Evolutionary conservation across 2,888 invertebrate genomes (phyloP).

Genomic region (Bruchidius siliquastri): DNA sequence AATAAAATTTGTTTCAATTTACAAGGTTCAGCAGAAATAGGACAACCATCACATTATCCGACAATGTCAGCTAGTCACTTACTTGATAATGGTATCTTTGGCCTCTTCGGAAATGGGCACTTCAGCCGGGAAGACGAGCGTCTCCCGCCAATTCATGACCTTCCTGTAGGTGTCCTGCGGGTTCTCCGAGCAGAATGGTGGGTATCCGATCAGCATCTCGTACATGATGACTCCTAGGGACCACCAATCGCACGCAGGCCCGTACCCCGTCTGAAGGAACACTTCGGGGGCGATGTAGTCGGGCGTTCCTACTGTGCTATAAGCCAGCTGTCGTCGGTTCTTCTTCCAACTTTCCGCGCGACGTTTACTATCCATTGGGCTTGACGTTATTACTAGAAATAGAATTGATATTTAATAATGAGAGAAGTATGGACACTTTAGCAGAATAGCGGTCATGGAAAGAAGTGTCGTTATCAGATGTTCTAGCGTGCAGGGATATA

Average conservation of each 20-base stretch:
- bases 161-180: constrained; percentile 95
- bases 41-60: too few relatives aligned
- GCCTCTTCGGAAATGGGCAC: constrained; percentile 99
- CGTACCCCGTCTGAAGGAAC: constrained; percentile 96
- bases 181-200: constrained; percentile 98
- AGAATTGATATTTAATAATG: neutral
- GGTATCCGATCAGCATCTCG: constrained; percentile 99
- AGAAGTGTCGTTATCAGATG: too few relatives aligned
- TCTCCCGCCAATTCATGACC: constrained; percentile 99
- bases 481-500: too few relatives aligned
- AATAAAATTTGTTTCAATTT: too few relatives aligned
- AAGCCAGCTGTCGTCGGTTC: constrained; percentile 90
- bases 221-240: constrained; percentile 99
- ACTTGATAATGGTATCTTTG: constrained; percentile 79
- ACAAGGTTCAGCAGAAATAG: too few relatives aligned
- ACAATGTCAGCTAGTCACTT: too few relatives aligned
- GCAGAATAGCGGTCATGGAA: too few relatives aligned
- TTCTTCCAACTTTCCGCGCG: constrained; percentile 99
- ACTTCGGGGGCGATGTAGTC: constrained; percentile 99
- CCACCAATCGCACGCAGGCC: constrained; percentile 99
- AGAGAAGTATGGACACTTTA: too few relatives aligned
- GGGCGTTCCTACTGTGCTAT: constrained; percentile 94
- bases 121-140: constrained; percentile 97
- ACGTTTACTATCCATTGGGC: constrained; percentile 95
- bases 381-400: constrained; percentile 52